These are phyloP conservation scores for Drosophila baimaii DNA, from an alignment of 1,140 invertebrate genomes.

Conservation along the genomic window DNA sequence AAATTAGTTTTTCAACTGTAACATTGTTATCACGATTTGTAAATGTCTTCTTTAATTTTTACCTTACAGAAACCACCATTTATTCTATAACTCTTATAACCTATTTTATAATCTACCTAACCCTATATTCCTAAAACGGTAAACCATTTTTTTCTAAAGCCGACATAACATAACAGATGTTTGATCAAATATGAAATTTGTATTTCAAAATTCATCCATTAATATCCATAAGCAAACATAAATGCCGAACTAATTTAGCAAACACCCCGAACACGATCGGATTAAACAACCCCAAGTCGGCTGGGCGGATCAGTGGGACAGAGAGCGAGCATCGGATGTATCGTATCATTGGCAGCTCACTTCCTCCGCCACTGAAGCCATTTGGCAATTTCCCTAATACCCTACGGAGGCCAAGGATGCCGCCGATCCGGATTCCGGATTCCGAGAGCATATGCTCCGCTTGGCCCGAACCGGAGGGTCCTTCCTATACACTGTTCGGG, in stretches of 20 bases:
- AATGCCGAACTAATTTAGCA: conserved; percentile 21
- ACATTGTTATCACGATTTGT: no score
- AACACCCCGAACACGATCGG: conserved; percentile 17
- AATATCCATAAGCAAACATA: background rate
- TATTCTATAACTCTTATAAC: no score
- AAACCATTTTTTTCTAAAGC: background rate
- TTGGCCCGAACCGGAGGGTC: conserved; percentile 24
- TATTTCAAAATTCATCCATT: background rate
- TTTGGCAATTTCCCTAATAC: conserved; percentile 57
- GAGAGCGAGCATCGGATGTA: conserved; percentile 2
- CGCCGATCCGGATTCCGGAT: conserved; percentile 32
- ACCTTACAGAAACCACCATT: no score
- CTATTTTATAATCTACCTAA: no score
- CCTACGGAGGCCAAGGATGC: conserved; percentile 31
- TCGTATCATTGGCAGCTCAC: conserved; percentile 48
- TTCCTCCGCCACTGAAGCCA: conserved; percentile 42
- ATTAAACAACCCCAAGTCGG: conserved; percentile 13
- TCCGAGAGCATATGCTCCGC: conserved; percentile 44
- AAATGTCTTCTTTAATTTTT: no score
- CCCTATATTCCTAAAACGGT: background rate
- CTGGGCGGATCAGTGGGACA: background rate
- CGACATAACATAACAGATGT: background rate
- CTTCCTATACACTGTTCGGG: background rate
- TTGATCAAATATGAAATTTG: background rate
- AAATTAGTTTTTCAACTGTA: no score